Evolutionary conservation across 2,113 vertebrate genomes (phyloP), one percentile per base, ranked within the genome.

Genomic region (Circaetus cinerascens): DNA sequence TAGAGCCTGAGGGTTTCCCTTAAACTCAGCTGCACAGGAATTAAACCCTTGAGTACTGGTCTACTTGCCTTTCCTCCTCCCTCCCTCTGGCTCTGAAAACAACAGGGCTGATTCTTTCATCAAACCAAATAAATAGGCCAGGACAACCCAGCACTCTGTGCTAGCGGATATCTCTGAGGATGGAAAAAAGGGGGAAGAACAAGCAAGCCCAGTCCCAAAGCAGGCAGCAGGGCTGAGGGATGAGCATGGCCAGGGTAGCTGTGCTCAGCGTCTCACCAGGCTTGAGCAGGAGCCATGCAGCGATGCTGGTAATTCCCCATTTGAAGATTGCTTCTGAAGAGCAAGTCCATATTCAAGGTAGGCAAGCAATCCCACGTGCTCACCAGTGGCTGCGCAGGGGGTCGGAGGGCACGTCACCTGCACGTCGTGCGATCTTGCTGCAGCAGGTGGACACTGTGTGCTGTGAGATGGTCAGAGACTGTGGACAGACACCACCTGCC

Each of bases 371-470:
- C 20, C 51, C 36, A 48, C 0, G 1, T 32, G 19, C 22, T 91
- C 10, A 3, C 2, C 1, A 2, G 38, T 48, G 23, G 11, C 41
- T 40, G 45, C 0, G 0, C 18, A 36, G 45, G 10, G 25, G 26
- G 10, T 29, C 41, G 46, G 69, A 87, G 40, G 21, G 11, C 48
- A 73, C 38, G 34, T 32, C 64, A 77, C 64, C 69, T 38, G 30
- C 48, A 46, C 1, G 2, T 14, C 5, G 0, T 8, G 18, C 1
- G 0, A 27, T 34, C 53, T 40, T 1, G 5, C 53, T 84, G 68
- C 45, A 85, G 64, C 43, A 81, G 69, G 40, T 7, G 4, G 27
- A 55, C 7, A 8, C 12, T 0, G 0, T 11, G 36, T 32, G 5
- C 62, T 75, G 32, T 36, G 67, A 43, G 36, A 41, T 21, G 22